phyloP scores from a whole-genome alignment of 2,888 invertebrate species.

The Criorhina ranunculi region DNA sequence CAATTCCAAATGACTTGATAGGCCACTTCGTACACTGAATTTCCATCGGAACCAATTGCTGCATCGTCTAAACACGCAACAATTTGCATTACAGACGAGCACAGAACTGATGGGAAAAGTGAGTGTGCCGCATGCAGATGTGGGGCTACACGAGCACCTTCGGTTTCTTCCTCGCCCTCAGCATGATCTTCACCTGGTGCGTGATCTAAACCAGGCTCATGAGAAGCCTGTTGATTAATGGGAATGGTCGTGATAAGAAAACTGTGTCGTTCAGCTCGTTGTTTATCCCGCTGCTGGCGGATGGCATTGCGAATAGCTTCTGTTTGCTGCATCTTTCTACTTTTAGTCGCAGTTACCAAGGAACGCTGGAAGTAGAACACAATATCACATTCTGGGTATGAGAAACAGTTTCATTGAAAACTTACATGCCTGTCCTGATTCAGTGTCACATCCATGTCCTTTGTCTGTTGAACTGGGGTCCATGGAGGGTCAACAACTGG shows the following conservation, averaged over 20 bases:
- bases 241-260: conserved; percentile 98
- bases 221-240: conserved; percentile 96
- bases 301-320: conserved; percentile 98
- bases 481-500: conserved; percentile 99
- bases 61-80: conserved; percentile 97
- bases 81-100: conserved; percentile 97
- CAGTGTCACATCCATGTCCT: conserved; percentile 99
- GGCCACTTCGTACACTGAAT: conserved; percentile 98
- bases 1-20: conserved; percentile 99
- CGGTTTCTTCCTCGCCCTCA: conserved; percentile 91
- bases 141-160: conserved; percentile 90
- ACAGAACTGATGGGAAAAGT: conserved; percentile 97
- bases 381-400: conserved; percentile 18
- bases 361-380: conserved; percentile 88
- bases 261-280: conserved; percentile 96
- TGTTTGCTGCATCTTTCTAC: conserved; percentile 99
- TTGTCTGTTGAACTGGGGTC: conserved; percentile 98
- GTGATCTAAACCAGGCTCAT: conserved; percentile 96
- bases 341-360: conserved; percentile 98
- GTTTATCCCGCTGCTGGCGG: conserved; percentile 97
- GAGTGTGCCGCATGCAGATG: conserved; percentile 97
- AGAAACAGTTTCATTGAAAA: conserved; percentile 63
- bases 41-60: conserved; percentile 96
- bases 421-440: conserved; percentile 98
- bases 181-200: conserved; percentile 93